phyloP scores from a whole-genome alignment of 35 echinoderm and acorn worm genomes.

The Acanthaster planci region DNA sequence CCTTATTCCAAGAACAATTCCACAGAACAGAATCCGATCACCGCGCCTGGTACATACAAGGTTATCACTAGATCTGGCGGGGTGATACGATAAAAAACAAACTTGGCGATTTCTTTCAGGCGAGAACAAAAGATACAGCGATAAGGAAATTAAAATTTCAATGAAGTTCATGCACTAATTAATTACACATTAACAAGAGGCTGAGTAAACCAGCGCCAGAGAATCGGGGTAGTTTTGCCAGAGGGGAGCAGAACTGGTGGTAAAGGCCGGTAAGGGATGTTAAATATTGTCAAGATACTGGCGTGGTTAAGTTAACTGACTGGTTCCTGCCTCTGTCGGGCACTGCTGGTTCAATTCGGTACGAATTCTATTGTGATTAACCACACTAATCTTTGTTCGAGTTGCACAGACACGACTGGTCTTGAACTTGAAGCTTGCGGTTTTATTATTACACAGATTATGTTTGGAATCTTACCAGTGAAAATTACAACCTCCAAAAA shows the following conservation, averaged over 20 bases:
- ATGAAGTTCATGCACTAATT: neutral
- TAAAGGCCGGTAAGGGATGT: neutral
- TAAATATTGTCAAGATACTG: neutral
- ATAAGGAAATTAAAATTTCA: conserved; percentile 16
- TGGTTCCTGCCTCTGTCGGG: too few species aligned
- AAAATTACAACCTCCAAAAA: too few species aligned
- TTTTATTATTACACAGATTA: too few species aligned
- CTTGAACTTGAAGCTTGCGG: too few species aligned
- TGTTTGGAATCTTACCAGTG: too few species aligned
- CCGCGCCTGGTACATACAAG: neutral
- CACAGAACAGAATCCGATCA: neutral
- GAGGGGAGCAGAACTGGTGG: neutral
- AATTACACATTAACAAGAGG: neutral
- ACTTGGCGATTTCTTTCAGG: neutral
- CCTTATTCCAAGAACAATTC: neutral
- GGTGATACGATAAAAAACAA: neutral
- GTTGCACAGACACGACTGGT: too few species aligned
- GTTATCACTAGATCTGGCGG: neutral
- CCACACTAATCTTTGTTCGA: too few species aligned
- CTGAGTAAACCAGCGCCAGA: neutral
- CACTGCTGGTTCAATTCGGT: too few species aligned
- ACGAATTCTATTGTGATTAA: too few species aligned
- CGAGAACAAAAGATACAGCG: neutral
- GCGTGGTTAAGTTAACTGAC: neutral
- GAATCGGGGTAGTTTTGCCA: neutral